Conservation (phyloP, 2,797 vertebrate species). For the Discoglossus pictus region DNA sequence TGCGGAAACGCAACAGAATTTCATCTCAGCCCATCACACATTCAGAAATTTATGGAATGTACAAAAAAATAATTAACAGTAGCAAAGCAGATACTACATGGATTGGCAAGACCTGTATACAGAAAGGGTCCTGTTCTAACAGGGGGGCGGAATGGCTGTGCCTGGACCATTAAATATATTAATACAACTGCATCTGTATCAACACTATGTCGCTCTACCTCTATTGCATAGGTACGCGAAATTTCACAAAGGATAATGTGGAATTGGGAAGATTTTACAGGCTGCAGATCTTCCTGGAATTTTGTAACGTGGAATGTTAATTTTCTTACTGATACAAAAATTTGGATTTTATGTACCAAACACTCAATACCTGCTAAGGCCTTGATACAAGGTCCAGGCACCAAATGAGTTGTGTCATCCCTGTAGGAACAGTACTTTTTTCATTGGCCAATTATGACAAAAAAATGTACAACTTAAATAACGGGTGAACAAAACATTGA, state of each 20-base stretch:
- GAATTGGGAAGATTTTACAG: slow-evolving; percentile 28
- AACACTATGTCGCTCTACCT: slow-evolving; percentile 44
- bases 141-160: slow-evolving; percentile 58
- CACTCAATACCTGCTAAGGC: slow-evolving; percentile 68
- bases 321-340: slow-evolving; percentile 52
- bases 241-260: slow-evolving; percentile 17
- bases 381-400: slow-evolving; percentile 71
- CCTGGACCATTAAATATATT: slow-evolving; percentile 63
- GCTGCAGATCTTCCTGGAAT: slow-evolving; percentile 37
- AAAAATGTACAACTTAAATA: slow-evolving; percentile 88
- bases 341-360: slow-evolving; percentile 59
- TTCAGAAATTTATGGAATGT: slow-evolving; percentile 68
- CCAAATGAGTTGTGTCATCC: slow-evolving; percentile 64
- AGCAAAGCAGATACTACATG: slow-evolving; percentile 70
- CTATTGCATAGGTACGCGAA: too few relatives aligned
- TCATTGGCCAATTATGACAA: slow-evolving; percentile 75
- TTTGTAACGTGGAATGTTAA: slow-evolving; percentile 59
- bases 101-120: slow-evolving; percentile 68
- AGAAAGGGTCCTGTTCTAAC: slow-evolving; percentile 62
- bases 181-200: slow-evolving; percentile 50
- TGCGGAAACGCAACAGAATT: slow-evolving; percentile 69
- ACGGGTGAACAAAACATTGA: slow-evolving; percentile 80
- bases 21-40: slow-evolving; percentile 73
- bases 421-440: slow-evolving; percentile 65
- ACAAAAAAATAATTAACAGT: slow-evolving; percentile 69